Evolutionary conservation across 2,113 vertebrate genomes (phyloP), one percentile per base, ranked within the genome.

Genomic region (Neofelis nebulosa): DNA sequence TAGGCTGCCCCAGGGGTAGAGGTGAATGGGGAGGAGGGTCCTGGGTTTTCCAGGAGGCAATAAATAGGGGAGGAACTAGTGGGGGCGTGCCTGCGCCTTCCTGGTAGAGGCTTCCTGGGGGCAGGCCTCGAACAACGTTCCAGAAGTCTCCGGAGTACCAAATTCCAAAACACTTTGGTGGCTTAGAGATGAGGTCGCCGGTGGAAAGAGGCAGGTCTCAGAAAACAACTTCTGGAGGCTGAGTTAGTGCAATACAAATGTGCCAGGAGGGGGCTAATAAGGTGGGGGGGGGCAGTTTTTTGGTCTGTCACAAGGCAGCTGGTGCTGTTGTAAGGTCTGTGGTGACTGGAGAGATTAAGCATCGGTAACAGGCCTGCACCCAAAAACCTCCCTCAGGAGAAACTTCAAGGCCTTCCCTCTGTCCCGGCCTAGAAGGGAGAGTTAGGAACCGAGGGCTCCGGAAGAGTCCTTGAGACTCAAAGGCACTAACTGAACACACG

Each of bases 231-330:
- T 85, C 91, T 78, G 69, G 61, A 92, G 69, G 94, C 71, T 50
- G 95, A 38, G 0, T 97, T 98, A 98, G 98, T 98, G 98, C 98
- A 98, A 98, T 94, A 97, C 45, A 95, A 95, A 79, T 33, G 71
- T 82, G 66, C 48, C 4, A 14, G 93, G 76, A 79, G 45, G 65
- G 55, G 63, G 41, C 18, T 76, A 82, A 85, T 69, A 31, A 69
- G 91, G 50, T 95, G 52, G 16, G 52, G 19, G 57, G 21, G 21
- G 1, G 57, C 93, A 38, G 7, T 52, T 21, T 97, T 98, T 97
- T 96, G 93, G 96, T 92, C 76, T 94, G 81, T 97, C 84, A 38
- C 95, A 97, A 97, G 97, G 97, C 95, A 98, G 84, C 95, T 81
- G 90, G 84, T 92, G 92, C 92, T 95, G 89, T 84, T 91, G 95